These are phyloP conservation scores for Cecropterus lyciades DNA, from an alignment of 1,140 invertebrate genomes.

Conservation along the genomic window DNA sequence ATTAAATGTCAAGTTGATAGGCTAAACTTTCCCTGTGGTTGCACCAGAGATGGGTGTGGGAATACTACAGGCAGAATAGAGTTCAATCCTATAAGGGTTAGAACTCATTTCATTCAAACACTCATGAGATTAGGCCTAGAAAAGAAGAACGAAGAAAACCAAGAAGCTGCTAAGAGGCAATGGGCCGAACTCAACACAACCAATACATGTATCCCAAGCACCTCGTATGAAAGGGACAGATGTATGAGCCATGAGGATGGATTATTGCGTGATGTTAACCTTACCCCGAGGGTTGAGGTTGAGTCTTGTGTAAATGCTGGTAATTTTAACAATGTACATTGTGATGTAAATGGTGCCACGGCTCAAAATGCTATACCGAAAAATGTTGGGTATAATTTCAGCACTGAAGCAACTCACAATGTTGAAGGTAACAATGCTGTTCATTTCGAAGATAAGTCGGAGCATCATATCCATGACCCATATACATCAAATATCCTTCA, in stretches of 20 bases:
- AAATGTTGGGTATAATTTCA: conserved; percentile 58
- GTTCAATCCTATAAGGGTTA: conserved; percentile 97
- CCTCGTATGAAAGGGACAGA: conserved; percentile 59
- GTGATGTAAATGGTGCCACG: conserved; percentile 55
- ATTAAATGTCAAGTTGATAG: conserved; percentile 99
- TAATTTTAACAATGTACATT: conserved; percentile 88
- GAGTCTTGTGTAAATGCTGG: conserved; percentile 87
- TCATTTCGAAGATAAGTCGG: conserved; percentile 63
- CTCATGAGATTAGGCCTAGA: conserved; percentile 97
- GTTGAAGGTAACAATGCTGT: conserved; percentile 51
- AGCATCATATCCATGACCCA: conserved; percentile 58
- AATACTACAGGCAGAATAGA: conserved; percentile 97
- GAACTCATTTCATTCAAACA: conserved; percentile 99
- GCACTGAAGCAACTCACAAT: conserved; percentile 52
- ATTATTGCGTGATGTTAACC: conserved; percentile 83
- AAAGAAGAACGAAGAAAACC: conserved; percentile 82
- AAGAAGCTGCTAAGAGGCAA: conserved; percentile 70
- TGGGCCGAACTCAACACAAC: conserved; percentile 68
- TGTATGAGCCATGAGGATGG: conserved; percentile 61
- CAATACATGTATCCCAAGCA: conserved; percentile 49
- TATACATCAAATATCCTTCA: conserved; percentile 75
- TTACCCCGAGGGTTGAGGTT: conserved; percentile 85
- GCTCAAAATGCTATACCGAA: conserved; percentile 49
- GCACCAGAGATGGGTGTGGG: conserved; percentile 96
- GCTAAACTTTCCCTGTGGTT: conserved; percentile 98